Percentiles rank a stretch among this genome's conserved stretches.
Evolutionary conservation across 2,888 invertebrate genomes (phyloP).

Genomic region (Myopa testacea): DNA sequence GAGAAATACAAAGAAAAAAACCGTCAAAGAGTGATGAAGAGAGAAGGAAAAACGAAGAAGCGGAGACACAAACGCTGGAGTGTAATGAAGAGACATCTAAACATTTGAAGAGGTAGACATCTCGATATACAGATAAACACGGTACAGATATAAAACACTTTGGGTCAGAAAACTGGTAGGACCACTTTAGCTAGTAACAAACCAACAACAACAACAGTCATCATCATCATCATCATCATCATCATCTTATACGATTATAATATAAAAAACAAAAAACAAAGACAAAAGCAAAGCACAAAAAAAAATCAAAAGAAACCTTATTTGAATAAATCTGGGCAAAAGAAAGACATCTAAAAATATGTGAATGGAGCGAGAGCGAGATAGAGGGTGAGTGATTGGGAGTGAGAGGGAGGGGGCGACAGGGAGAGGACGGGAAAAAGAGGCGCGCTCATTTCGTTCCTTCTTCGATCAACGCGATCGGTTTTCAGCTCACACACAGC

Average conservation of each 20-base stretch:
- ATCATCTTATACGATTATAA: slow-evolving; percentile 12
- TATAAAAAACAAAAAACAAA: slow-evolving; percentile 38
- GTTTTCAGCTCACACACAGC: background rate
- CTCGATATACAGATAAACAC: background rate
- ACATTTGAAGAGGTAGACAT: background rate
- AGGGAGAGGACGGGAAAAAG: background rate
- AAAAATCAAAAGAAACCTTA: background rate
- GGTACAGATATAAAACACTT: background rate
- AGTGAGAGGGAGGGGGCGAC: background rate
- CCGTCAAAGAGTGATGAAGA: slow-evolving; percentile 5
- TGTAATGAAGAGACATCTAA: background rate
- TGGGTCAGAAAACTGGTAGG: slow-evolving; percentile 56
- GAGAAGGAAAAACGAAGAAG: background rate
- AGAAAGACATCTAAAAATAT: background rate
- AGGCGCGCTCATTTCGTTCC: background rate
- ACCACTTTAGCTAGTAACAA: slow-evolving; percentile 55
- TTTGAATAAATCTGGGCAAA: background rate
- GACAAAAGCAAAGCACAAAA: slow-evolving; percentile 29
- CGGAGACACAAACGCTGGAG: background rate
- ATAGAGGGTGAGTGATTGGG: background rate
- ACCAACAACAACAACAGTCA: slow-evolving; percentile 32
- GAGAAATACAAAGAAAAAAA: background rate
- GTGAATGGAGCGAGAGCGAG: background rate
- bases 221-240: background rate
- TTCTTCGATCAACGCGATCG: slow-evolving; percentile 15